Base-by-base conservation (phyloP, 2,113 vertebrate species). In the Anhinga rufa region DNA sequence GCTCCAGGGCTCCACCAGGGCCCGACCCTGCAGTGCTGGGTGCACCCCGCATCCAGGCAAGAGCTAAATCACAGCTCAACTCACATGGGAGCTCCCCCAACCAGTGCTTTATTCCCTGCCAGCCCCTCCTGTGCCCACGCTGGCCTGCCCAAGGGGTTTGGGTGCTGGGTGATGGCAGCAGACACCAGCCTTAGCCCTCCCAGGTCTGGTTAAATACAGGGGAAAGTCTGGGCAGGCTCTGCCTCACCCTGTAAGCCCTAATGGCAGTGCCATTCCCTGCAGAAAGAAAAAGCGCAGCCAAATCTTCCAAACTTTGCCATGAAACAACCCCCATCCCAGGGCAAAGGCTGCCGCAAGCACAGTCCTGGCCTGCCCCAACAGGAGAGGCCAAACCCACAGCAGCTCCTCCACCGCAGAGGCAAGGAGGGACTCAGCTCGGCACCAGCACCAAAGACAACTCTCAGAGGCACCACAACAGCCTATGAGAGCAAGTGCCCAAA, bases 1-100 rank as follows among this genome's bases (percentile, higher is more conserved):
- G 72, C 16, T 20, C 17, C 3, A 2, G 66, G 62, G 22, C 31
- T 51, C 29, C 20, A 38, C 0, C 2, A 0, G 26, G 34, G 31
- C 28, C 31, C 4, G 4, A 34, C 28, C 28, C 51, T 1, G 0
- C 0, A 1, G 40, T 0, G 0, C 20, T 20, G 31, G 18, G 24
- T 17, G 44, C 71, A 60, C 14, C 60, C 57, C 9, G 1, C 40
- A 22, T 4, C 16, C 2, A 0, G 13, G 54, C 24, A 19, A 48
- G 61, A 26, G 38, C 16, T 25, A 57, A 64, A 86, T 49, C 82
- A 64, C 29, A 42, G 38, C 51, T 81, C 9, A 1, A 57, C 61
- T 64, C 54, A 18, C 4, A 0, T 2, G 2, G 22, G 17, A 75
- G 66, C 36, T 82, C 38, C 17, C 34, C 9, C 31, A 7, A 3